Percentiles rank a stretch among this genome's conserved stretches.
Evolutionary conservation across 2,113 vertebrate species (phyloP).

Genomic region (Passer domesticus): DNA sequence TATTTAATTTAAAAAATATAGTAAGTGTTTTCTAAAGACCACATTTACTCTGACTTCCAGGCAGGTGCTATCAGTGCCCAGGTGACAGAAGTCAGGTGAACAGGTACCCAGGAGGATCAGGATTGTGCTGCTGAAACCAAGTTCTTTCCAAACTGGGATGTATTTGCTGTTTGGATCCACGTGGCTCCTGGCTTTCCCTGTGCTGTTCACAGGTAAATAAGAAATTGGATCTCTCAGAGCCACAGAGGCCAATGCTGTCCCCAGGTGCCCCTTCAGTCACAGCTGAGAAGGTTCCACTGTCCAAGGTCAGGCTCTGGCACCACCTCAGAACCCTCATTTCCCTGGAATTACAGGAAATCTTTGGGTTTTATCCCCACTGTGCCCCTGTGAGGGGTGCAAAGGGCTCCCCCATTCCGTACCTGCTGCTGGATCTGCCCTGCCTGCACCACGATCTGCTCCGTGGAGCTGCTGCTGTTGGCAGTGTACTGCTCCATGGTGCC

Average conservation of each 20-base stretch:
- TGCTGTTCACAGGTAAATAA: background rate
- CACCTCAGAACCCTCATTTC: background rate
- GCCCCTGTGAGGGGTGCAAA: background rate
- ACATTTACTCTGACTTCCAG: background rate
- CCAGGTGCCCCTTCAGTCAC: background rate
- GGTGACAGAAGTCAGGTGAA: background rate
- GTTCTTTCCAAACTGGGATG: background rate
- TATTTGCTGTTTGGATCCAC: background rate
- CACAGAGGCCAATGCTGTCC: background rate
- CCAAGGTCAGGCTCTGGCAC: background rate
- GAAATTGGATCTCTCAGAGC: background rate
- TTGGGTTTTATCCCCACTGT: background rate
- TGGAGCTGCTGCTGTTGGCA: conserved; percentile 86
- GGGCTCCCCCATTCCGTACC: conserved; percentile 71
- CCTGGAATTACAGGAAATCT: background rate
- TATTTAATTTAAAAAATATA: background rate
- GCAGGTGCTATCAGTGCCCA: background rate
- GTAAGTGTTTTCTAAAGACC: background rate
- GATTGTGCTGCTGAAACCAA: background rate
- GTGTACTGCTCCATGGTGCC: conserved; percentile 93
- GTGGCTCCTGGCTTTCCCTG: background rate
- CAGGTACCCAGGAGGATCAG: fast-evolving
- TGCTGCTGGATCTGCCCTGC: conserved; percentile 96
- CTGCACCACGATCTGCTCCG: conserved; percentile 97
- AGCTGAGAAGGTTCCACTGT: background rate